Base-by-base conservation (phyloP, 2,113 vertebrate genomes). In the Rhinogobius similis region DNA sequence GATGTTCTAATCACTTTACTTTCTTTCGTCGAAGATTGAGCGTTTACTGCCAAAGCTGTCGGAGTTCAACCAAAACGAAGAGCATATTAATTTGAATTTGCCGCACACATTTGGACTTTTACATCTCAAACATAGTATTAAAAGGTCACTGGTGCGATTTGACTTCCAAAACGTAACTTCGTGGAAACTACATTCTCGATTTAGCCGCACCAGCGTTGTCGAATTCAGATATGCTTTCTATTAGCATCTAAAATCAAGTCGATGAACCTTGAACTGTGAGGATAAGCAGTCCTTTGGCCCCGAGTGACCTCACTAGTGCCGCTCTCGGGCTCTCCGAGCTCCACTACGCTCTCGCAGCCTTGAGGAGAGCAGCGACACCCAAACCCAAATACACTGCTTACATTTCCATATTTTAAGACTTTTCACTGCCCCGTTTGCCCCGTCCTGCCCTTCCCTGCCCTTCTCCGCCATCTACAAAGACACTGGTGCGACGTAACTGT, bases 281-380 rank as follows among this genome's bases (percentile, higher is more conserved):
- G 74, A 53, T 41, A 72, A 72, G 67, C 58, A 68, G 41, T 68
- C 75, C 72, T 63, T 14, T 61, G 53, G 59, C 69, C 65, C 56
- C 23, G 0, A 3, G 38, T 50, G 43, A 67, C 61, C 68, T 61
- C 55, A 48, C 41, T 39, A 73, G 12, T 73, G 63, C 61, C 26
- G 52, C 20, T 62, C 32, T 27, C 18, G 69, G 48, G 24, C 38
- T 5, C 68, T 76, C 65, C 27, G 6, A 36, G 76, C 81, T 18
- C 82, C 64, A 21, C 32, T 70, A 75, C 73, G 55, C 59, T 68
- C 73, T n/a, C 64, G 59, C 61, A 39, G 55, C 80, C 81, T 73
- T 46, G 56, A 79, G 76, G 75, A 80, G 48, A 58, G 73, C 66
- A 65, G 64, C 72, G 67, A 10, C 20, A 38, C 20, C 27, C 58